These are phyloP conservation scores for Drosophila pegasa DNA, from an alignment of 2,888 invertebrate species.

Conservation along the genomic window DNA sequence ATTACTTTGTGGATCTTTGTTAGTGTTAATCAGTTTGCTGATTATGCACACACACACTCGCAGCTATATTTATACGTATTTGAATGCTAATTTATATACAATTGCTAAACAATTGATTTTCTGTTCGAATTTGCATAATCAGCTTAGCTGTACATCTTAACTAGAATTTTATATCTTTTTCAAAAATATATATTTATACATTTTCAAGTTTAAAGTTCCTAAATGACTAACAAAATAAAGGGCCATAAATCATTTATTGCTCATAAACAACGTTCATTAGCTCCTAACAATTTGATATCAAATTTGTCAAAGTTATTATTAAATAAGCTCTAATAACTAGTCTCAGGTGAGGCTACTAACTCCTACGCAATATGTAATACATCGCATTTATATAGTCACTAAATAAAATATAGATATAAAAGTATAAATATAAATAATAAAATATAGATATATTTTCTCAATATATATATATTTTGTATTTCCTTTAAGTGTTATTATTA, in stretches of 20 bases:
- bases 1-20: conserved; percentile 42
- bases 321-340: conserved; percentile 1
- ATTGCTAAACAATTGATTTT: conserved; percentile 44
- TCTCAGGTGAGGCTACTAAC: neutral
- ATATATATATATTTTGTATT: neutral
- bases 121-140: conserved; percentile 40
- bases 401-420: too few relatives aligned
- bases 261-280: conserved; percentile 41
- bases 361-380: conserved; percentile 1
- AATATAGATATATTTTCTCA: neutral
- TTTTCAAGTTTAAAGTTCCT: neutral
- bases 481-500: neutral
- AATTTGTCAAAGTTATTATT: conserved; percentile 18
- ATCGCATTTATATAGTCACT: neutral
- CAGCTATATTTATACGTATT: neutral
- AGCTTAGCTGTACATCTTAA: neutral
- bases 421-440: too few relatives aligned
- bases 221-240: conserved; percentile 22
- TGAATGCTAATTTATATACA: conserved; percentile 46
- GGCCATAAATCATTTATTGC: conserved; percentile 19
- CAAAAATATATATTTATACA: neutral
- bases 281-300: conserved; percentile 9
- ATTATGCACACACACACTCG: conserved; percentile 2
- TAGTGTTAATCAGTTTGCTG: conserved; percentile 19
- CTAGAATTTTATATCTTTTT: neutral